Conservation (phyloP, 2,888 invertebrate genomes). For the Parnassius mnemosyne region DNA sequence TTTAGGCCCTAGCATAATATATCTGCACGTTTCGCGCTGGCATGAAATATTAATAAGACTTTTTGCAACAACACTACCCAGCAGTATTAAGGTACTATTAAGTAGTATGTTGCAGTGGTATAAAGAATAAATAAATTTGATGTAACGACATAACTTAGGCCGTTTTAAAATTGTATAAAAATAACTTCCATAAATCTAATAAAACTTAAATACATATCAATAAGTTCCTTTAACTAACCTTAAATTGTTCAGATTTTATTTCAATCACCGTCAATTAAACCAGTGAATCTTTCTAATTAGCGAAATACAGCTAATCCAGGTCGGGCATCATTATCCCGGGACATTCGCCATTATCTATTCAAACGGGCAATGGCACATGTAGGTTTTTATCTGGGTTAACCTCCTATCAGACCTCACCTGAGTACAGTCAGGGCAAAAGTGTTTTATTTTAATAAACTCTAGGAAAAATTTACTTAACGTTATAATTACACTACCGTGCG, state of each 20-base stretch:
- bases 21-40: too few species aligned
- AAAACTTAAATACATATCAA: not conserved
- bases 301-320: constrained; percentile 39
- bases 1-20: too few species aligned
- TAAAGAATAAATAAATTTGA: too few species aligned
- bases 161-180: too few species aligned
- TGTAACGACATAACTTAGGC: too few species aligned
- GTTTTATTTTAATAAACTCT: not conserved
- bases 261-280: constrained; percentile 32
- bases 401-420: constrained; percentile 12
- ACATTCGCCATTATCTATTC: constrained; percentile 47
- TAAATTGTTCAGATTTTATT: constrained; percentile 3
- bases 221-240: not conserved
- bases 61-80: too few species aligned
- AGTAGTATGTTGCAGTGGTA: too few species aligned
- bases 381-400: constrained; percentile 33
- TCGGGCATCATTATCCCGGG: constrained; percentile 47
- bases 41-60: too few species aligned
- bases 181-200: not conserved
- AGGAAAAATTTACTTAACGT: constrained; percentile 1
- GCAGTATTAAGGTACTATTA: too few species aligned
- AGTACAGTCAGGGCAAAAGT: constrained; percentile 20
- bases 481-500: constrained; percentile 2
- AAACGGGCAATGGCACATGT: constrained; percentile 43
- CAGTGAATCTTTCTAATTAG: constrained; percentile 48